Evolutionary conservation across 2,797 vertebrate genomes (phyloP).

Genomic region (Enteromius thamalakanensis): DNA sequence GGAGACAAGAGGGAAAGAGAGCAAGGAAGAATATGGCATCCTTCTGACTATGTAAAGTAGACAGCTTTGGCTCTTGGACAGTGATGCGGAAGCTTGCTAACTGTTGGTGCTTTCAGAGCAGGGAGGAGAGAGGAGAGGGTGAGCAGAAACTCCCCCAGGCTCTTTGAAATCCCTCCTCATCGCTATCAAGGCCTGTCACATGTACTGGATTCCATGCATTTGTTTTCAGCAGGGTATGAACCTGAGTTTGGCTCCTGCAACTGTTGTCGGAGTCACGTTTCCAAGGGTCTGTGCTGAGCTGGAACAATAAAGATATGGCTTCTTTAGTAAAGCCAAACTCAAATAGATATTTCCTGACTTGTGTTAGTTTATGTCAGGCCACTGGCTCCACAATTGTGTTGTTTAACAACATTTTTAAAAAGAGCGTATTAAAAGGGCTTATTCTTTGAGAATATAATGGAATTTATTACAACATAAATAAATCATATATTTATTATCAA

Average conservation of each 20-base stretch:
- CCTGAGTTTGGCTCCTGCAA: conserved; percentile 32
- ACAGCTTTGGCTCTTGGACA: conserved; percentile 59
- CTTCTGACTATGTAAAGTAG: conserved; percentile 69
- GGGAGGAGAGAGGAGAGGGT: conserved; percentile 50
- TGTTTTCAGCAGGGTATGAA: conserved; percentile 57
- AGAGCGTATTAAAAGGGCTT: too few relatives aligned
- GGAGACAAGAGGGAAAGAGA: conserved; percentile 56
- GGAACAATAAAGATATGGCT: conserved; percentile 41
- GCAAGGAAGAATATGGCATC: conserved; percentile 69
- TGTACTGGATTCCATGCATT: conserved; percentile 51
- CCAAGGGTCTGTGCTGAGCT: conserved; percentile 44
- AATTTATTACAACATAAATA: too few relatives aligned
- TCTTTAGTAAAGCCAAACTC: conserved; percentile 16
- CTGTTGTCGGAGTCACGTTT: conserved; percentile 28
- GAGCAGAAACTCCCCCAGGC: conserved; percentile 33
- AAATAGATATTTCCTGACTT: conserved; percentile 27
- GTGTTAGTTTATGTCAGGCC: neutral
- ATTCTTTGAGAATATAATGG: too few relatives aligned
- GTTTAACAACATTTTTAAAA: neutral
- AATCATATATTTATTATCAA: too few relatives aligned
- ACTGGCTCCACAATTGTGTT: neutral
- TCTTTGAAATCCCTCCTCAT: conserved; percentile 75
- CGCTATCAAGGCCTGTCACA: conserved; percentile 68
- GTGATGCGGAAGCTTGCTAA: conserved; percentile 44
- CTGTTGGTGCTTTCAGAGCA: conserved; percentile 38